Base-by-base conservation (phyloP, 1,140 invertebrate species). In the Aplysia californica region DNA sequence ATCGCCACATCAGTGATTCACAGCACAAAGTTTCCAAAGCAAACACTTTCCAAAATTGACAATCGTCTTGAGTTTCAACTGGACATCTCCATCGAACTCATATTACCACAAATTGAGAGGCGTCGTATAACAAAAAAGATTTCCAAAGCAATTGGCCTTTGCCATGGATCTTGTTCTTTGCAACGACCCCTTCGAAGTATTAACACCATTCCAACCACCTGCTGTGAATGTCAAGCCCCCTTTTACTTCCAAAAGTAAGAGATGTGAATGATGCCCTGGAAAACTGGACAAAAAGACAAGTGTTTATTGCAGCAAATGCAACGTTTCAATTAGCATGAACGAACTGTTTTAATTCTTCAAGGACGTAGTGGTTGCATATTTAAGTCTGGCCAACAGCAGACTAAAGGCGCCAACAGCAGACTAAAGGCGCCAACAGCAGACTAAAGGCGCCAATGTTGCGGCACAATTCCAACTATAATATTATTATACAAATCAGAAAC, bases 231-330 rank as follows among this genome's bases (percentile, higher is more conserved):
- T 50, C 44, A 50, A 50, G 44, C 44, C 44, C 44, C 44, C 44
- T 50, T 50, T n/a, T n/a, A 26, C 58, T 61, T 61, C 58, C 58
- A 61, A 61, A 61, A 23, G 58, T 18, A 61, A 61, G 58, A 61
- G 10, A 61, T 61, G 58, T 61, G 58, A 10, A 23, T 10, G 58
- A 26, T 61, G 10, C 58, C 10, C 58, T 61, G 18, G 58, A 26
- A 61, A 61, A 61, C 26, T 61, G 10, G 58, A 61, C 58, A 61
- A 61, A 61, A 61, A 61, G 58, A n/a, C n/a, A n/a, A n/a, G n/a
- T n/a, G 58, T 29, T 61, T 61, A 23, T 29, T 61, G 58, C 58
- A 61, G 10, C 58, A 61, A 61, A 31, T 61, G 58, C 26, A 61
- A 61, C 6, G 10, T 10, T 10, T 31, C 58, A 15, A 50, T 61